Base-by-base conservation (phyloP, 2,888 invertebrate species). In the Eretmocerus hayati region DNA sequence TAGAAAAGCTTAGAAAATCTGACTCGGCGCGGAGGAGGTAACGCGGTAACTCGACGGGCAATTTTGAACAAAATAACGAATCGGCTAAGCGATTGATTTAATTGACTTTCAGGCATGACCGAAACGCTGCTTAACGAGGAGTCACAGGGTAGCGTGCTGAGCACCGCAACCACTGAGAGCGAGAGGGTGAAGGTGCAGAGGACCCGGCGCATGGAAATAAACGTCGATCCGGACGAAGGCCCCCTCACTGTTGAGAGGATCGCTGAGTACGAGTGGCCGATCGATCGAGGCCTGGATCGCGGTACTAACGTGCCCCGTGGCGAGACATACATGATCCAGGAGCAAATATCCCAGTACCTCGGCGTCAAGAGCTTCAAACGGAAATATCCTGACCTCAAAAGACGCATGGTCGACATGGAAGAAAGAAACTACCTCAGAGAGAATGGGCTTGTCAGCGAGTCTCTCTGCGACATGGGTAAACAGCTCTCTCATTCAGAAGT, bases 301-400 rank as follows among this genome's bases (percentile, higher is more conserved):
- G 90, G 90, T 4, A 78, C 80, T 21, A 80, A 63, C 53, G 41
- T 42, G 39, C n/a, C 39, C 50, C 79, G 71, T 57, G 81, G 83
- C 41, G 87, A 94, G 62, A 87, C 88, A 42, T 92, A 84, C 74
- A 91, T 95, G 87, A 83, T 96, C 50, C 94, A 97, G 72, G 97
- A 97, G 70, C 97, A 88, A 71, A 87, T 99, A 53, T 90, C 93
- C 0, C 89, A 94, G 68, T 95, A 89, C 73, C 78, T 99, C 53
- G 90, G 89, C 32, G 89, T 97, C 26, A 95, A 93, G 67, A 94
- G 95, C 49, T 97, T 99, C 72, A 96, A 96, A 71, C 79, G 97
- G 56, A 93, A 95, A 66, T 92, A 92, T 74, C 87, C 90, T n/a
- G 90, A 91, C 70, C 71, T 91, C 44, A 82, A 83, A 57, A 78